Conservation (phyloP, 2,113 vertebrate species). For the Peromyscus polionotus region DNA sequence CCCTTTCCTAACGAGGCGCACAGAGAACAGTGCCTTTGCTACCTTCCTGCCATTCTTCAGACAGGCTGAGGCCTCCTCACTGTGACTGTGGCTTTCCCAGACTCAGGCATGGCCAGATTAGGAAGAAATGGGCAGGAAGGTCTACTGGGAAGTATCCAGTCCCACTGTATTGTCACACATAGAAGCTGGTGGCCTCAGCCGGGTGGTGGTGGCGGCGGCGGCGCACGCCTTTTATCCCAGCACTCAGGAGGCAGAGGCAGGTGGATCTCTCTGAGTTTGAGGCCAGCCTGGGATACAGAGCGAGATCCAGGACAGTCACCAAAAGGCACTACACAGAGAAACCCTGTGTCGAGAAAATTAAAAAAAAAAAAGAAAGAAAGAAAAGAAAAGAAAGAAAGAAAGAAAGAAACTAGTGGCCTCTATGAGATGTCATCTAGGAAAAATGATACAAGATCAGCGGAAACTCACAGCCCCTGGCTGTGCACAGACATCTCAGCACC, state of each 20-base stretch:
- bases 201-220: no score
- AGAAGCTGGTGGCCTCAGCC: neutral
- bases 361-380: no score
- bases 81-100: neutral
- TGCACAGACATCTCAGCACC: no score
- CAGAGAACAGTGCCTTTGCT: neutral
- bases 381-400: no score
- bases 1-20: no score
- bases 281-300: no score
- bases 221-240: no score
- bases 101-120: neutral
- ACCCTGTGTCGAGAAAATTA: no score
- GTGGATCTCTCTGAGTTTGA: no score
- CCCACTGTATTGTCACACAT: rapidly evolving
- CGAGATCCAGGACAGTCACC: no score
- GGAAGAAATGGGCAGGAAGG: neutral
- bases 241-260: no score
- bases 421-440: neutral
- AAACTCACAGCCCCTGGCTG: neutral
- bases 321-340: no score
- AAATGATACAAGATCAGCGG: neutral
- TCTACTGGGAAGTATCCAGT: neutral
- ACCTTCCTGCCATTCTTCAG: neutral
- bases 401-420: neutral
- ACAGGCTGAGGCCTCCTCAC: neutral